These are phyloP conservation scores for Cryptotis parvus DNA, from an alignment of 2,113 vertebrate species.

Conservation along the genomic window DNA sequence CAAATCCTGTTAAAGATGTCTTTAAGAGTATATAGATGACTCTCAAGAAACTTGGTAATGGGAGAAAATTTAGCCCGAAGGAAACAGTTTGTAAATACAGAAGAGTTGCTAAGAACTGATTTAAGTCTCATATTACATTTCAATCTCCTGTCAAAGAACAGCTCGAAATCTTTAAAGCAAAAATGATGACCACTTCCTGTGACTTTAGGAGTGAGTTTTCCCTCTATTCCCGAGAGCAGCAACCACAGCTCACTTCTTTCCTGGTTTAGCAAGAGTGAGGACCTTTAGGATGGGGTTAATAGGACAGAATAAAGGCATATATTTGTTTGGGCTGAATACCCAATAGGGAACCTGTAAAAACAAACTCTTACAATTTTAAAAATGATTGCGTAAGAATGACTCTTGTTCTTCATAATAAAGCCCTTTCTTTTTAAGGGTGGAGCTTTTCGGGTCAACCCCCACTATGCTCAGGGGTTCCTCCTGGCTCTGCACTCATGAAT, in stretches of 20 bases:
- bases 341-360: neutral
- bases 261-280: neutral
- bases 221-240: neutral
- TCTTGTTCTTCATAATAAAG: neutral
- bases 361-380: neutral
- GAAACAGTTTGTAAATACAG: neutral
- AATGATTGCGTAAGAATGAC: neutral
- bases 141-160: too few relatives aligned
- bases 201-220: neutral
- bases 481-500: too few relatives aligned
- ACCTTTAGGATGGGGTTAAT: neutral
- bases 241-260: neutral
- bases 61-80: neutral
- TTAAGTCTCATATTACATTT: constrained; percentile 36
- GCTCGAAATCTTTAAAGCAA: neutral
- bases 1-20: neutral
- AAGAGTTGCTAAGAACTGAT: constrained; percentile 9
- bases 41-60: neutral
- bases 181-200: constrained; percentile 13
- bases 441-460: too few relatives aligned
- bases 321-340: neutral
- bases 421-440: too few relatives aligned
- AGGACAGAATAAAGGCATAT: neutral
- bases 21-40: neutral
- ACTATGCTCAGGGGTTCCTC: too few relatives aligned